Evolutionary conservation across 2,888 invertebrate species (phyloP), one percentile per base, ranked within the genome.

Genomic region (Hermaeophaga mercurialis): DNA sequence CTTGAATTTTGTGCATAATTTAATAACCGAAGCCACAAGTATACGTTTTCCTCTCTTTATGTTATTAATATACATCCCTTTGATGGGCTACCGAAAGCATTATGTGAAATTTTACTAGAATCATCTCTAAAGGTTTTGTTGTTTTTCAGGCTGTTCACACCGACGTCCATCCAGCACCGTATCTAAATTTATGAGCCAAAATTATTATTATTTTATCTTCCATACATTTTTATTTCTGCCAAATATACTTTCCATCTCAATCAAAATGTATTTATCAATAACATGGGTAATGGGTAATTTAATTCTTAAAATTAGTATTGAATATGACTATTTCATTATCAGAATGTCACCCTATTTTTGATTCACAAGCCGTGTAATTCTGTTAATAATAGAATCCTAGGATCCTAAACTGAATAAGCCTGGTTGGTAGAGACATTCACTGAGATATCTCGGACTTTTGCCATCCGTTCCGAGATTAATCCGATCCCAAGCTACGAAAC

Each of bases 401-500:
- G n/a, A n/a, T n/a, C n/a, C n/a, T n/a, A n/a, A 33, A 28, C 31
- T 19, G 31, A 50, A 41, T 50, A 14, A n/a, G 33, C 43, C 31
- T 50, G 31, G 33, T 41, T 33, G 50, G 33, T 33, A 41, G 41
- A 31, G 19, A 50, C 41, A 41, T 24, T 31, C 31, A n/a, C 41
- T 19, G 31, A 43, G 33, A 50, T 33, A 41, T 50, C 46, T 46
- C 22, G 24, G 52, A 44, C 52, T 52, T 52, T 52, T 52, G 52
- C 43, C 31, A 34, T 43, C 52, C 58, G 58, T 54, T 59, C 49
- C 71, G 70, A 70, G 74, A 75, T 76, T 75, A 77, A 76, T 76
- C 75, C 73, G 75, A 77, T 77, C 75, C 73, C 74, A 68, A 76
- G 73, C 73, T 75, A 75, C 70, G 75, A 74, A 73, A 73, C 75